Evolutionary conservation across 2,113 vertebrate genomes (phyloP).

Genomic region (Elanoides forficatus): DNA sequence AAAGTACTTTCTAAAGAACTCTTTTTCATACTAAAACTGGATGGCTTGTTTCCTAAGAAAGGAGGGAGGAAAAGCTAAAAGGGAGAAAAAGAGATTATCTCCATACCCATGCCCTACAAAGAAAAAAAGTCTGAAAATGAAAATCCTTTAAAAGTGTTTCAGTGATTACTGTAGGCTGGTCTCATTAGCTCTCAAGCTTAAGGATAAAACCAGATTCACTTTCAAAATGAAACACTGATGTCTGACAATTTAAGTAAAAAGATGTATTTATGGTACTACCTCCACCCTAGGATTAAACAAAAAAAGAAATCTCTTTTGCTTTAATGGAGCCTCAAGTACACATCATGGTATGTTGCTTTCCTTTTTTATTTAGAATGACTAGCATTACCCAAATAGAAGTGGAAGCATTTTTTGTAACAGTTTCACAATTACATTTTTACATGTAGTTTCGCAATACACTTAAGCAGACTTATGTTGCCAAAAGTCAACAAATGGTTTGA

Average conservation of each 20-base stretch:
- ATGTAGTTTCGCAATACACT: not conserved
- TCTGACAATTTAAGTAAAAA: not conserved
- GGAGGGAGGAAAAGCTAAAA: not conserved
- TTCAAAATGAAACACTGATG: not conserved
- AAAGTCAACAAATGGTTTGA: not conserved
- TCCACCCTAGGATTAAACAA: not conserved
- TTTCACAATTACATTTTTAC: not conserved
- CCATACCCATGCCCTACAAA: not conserved
- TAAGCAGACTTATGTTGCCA: not conserved
- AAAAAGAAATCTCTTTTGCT: not conserved
- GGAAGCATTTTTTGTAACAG: not conserved
- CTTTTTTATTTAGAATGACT: not conserved
- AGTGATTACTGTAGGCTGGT: not conserved
- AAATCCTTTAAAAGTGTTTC: not conserved
- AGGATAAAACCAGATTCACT: not conserved
- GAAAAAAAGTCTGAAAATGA: not conserved
- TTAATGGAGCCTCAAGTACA: not conserved
- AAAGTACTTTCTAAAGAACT: not conserved
- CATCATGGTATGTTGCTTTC: not conserved
- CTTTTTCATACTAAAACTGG: not conserved
- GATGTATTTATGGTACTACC: not conserved
- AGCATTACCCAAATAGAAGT: not conserved
- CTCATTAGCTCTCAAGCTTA: not conserved
- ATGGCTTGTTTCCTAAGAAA: not conserved
- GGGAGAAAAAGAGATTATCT: not conserved